Evolutionary conservation across 64 coral and sea anemone species (phyloP), one percentile per base, ranked within the genome.

Genomic region (Dendronephthya gigantea): DNA sequence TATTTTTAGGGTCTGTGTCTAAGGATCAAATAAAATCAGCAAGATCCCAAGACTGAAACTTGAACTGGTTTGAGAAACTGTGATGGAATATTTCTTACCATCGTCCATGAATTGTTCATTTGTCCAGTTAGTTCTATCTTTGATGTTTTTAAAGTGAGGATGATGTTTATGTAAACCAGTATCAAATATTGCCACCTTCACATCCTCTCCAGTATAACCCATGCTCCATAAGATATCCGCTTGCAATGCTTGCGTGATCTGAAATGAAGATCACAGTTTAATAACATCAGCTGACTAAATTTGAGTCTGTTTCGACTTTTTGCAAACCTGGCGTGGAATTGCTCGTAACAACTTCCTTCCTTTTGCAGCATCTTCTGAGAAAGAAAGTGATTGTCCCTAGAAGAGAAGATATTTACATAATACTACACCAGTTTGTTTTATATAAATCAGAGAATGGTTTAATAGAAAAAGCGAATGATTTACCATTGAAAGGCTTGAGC

Each of bases 111-210:
- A 93, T 59, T 98, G 93, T 82, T 98, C 94, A 43, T 98, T 92
- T 88, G 94, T 98, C 94, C 94, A 98, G 90, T 98, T 98, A 9
- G 94, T 98, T 85, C 94, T 84, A 87, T 98, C 94, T 50, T 91
- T 93, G 34, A 98, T 88, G 75, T 93, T 98, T 37, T 88, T 93
- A 84, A 98, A 98, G 48, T 98, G 94, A 25, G 94, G 94, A 58
- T 98, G 94, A 74, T 98, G 93, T 82, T 98, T 98, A 37, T 92
- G 94, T 35, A 98, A 83, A 83, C 94, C 94, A 85, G 94, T 98
- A 48, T 98, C 94, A 88, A 98, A 98, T 23, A 98, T 90, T 43
- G 94, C 94, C 17, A 98, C 94, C 41, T 90, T 98, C 10, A 93
- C 86, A 27, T 84, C 89, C 76, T 93, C 84, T 68, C 94, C 82